A percentile compares a stretch with the other conserved stretches of the same genome.
These are phyloP conservation scores for Physocephala rufipes DNA, from an alignment of 2,888 invertebrate genomes.

Conservation along the genomic window DNA sequence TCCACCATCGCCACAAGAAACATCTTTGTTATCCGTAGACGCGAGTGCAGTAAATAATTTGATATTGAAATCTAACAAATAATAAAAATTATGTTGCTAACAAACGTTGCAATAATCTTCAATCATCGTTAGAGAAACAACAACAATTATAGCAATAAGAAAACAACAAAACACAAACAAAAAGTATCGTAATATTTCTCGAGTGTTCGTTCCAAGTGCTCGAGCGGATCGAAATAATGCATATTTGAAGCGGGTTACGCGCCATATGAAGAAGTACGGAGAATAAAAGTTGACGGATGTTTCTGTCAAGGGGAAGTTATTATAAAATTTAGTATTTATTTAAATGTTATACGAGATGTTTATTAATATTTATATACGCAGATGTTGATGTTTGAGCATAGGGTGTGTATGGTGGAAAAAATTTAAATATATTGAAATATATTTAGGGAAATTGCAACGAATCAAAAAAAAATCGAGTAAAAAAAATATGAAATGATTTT, in stretches of 20 bases:
- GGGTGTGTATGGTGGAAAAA: not conserved
- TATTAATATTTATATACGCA: too few relatives aligned
- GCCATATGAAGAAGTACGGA: not conserved
- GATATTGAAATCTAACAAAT: conserved; percentile 28
- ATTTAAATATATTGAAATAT: too few relatives aligned
- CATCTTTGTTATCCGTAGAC: not conserved
- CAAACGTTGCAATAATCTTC: conserved; percentile 1
- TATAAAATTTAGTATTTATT: not conserved
- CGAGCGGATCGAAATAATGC: conserved; percentile 14
- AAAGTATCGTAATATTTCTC: too few relatives aligned
- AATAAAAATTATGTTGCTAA: conserved; percentile 13
- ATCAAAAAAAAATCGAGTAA: too few relatives aligned
- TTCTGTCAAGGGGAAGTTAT: not conserved
- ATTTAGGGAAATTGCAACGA: too few relatives aligned
- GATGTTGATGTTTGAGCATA: too few relatives aligned
- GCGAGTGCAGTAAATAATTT: conserved; percentile 18
- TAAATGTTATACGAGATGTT: not conserved
- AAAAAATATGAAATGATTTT: too few relatives aligned
- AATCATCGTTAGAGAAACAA: not conserved
- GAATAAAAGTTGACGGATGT: not conserved
- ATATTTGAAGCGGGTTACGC: not conserved
- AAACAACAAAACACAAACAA: too few relatives aligned
- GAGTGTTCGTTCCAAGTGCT: not conserved
- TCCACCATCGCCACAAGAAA: too few relatives aligned
- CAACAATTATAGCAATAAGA: too few relatives aligned